Base-by-base conservation (phyloP, 2,113 vertebrate species). In the Nanorana parkeri region DNA sequence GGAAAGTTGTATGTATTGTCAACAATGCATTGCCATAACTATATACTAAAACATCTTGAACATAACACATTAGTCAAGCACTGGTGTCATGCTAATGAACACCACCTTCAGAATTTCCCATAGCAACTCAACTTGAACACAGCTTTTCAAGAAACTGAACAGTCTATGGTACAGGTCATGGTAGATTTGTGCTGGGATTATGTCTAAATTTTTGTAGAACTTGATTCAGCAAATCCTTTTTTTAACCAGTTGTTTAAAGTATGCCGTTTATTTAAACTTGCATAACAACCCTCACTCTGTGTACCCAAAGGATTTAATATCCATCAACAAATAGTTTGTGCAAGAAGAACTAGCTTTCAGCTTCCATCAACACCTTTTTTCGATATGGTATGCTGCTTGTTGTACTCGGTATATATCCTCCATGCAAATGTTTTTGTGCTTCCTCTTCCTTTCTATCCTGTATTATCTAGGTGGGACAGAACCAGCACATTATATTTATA, bases 241-340 rank as follows among this genome's bases (percentile, higher is more conserved):
- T 66, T 36, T 36, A 36, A 66, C 21, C 51, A 75, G n/a, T 67
- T 55, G 65, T 65, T 36, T 32, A 75, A 75, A 74, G 80, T 67
- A 75, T 82, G 71, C 80, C 58, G 68, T 75, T 72, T 75, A 74
- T 55, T 81, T 81, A 64, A 65, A 54, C 69, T 56, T 56, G 80
- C 71, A 81, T 56, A 82, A 60, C 80, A 82, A n/a, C 61, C 80
- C 71, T 82, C 63, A 82, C 67, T 75, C 67, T 82, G 61, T 74
- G 52, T 58, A 75, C 80, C 68, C 52, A 74, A 82, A 82, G 71
- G 71, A 82, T 82, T 63, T 74, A 82, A 67, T 75, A 60, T 81
- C 68, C 68, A 74, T 74, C 68, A 81, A 56, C 60, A 81, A 73
- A 65, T 74, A 65, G 24, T 65, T 19, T 74, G 69, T 54, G 29